These are phyloP conservation scores for Scortum barcoo DNA, from an alignment of 2,113 vertebrate genomes.

Conservation along the genomic window DNA sequence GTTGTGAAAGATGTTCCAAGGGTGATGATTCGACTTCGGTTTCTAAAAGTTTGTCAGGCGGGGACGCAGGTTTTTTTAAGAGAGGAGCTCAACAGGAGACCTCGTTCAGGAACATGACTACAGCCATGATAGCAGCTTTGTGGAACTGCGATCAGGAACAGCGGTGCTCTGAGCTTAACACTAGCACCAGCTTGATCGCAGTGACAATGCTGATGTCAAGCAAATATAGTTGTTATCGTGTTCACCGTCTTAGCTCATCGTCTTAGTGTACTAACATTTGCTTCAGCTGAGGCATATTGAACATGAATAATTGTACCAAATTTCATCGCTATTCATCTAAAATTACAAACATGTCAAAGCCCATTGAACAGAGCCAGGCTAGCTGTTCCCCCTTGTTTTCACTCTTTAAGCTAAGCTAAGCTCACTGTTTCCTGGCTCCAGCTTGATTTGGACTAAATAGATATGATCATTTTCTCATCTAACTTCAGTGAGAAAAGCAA, in stretches of 20 bases:
- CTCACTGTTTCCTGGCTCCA: background rate
- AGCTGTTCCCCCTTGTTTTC: background rate
- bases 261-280: background rate
- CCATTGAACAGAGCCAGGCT: background rate
- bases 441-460: background rate
- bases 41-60: slow-evolving; percentile 48
- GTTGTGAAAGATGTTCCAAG: slow-evolving; percentile 66
- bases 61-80: slow-evolving; percentile 32
- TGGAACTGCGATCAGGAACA: background rate
- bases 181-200: no score
- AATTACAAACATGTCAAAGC: no score
- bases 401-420: background rate
- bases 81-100: background rate
- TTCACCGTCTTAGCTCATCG: background rate
- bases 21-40: slow-evolving; percentile 49
- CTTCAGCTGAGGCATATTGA: background rate
- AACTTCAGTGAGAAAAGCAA: background rate
- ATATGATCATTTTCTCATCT: background rate
- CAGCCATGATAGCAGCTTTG: background rate
- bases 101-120: background rate
- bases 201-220: background rate
- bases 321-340: background rate
- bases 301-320: background rate
- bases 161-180: background rate
- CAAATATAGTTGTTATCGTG: background rate